Evolutionary conservation across 2,888 invertebrate genomes (phyloP), one percentile per base, ranked within the genome.

Genomic region (Himalopsyche japonica): DNA sequence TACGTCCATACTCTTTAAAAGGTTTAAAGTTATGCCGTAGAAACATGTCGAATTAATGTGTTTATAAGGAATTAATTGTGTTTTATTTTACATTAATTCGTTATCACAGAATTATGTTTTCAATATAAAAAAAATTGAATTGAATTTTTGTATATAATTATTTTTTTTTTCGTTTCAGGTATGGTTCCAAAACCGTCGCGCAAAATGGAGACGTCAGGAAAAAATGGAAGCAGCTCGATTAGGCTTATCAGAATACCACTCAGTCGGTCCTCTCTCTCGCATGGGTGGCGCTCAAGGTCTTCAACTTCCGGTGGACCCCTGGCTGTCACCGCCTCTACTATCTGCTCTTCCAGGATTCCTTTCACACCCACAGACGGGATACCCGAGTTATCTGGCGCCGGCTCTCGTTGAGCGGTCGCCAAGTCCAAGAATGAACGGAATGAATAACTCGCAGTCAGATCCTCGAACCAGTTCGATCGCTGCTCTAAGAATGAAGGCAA

Each of bases 151-250:
- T n/a, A n/a, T n/a, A n/a, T n/a, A n/a, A n/a, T n/a, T 47, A n/a
- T 1, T 85, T 64, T 86, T 86, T 87, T 87, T 84, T 89, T 89
- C 87, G 86, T 93, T 93, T 0, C 93, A 98, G 98, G 98, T 98
- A 7, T 98, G 98, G 98, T 98, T 98, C 92, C 98, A 98, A 91
- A 98, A 98, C 90, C 94, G 98, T 64, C 94, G 98, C 84, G 98
- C 98, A 79, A 98, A 98, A 91, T 98, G 98, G 98, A 95, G 98
- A 80, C 95, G 98, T 18, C 98, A 98, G 90, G 98, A 99, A 91
- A 98, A 98, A 92, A 97, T 98, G 94, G 99, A 99, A 90, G 97
- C 97, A 7, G 96, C 97, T 3, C 94, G 97, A 79, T 92, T 98
- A 24, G 97, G 98, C 0, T 93, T 98, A 12, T 96, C 96, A 88